Evolutionary conservation across 2,888 invertebrate genomes (phyloP).

Genomic region (Cinara cedri): DNA sequence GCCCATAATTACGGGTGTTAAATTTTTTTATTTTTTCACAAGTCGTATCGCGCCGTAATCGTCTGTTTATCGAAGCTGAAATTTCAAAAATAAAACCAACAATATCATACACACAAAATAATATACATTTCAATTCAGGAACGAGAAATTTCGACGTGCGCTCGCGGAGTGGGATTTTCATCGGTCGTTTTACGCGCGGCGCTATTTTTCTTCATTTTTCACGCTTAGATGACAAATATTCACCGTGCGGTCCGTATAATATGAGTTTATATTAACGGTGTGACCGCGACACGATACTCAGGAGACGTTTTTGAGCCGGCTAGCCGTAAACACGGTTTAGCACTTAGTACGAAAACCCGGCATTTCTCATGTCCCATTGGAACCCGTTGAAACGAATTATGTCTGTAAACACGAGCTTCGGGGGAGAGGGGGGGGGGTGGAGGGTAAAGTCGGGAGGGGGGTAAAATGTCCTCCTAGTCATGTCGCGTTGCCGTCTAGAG

Average conservation of each 20-base stretch:
- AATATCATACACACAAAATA: too few species aligned
- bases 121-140: too few species aligned
- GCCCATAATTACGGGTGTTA: too few species aligned
- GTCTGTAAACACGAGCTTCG: constrained; percentile 17
- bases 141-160: too few species aligned
- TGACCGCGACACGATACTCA: background rate
- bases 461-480: background rate
- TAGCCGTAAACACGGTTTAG: constrained; percentile 40
- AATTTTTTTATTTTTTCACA: too few species aligned
- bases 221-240: background rate
- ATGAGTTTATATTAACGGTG: constrained; percentile 18
- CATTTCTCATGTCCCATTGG: constrained; percentile 19
- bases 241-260: background rate
- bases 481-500: background rate
- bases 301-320: constrained; percentile 34
- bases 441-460: too few species aligned
- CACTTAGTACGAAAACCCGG: constrained; percentile 28
- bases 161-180: too few species aligned
- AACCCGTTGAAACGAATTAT: constrained; percentile 38
- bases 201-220: background rate
- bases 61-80: too few species aligned
- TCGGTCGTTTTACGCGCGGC: too few species aligned
- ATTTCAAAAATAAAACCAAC: too few species aligned
- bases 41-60: too few species aligned
- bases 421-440: too few species aligned